phyloP scores from a whole-genome alignment of 2,113 vertebrate genomes.

The Tamias sibiricus region DNA sequence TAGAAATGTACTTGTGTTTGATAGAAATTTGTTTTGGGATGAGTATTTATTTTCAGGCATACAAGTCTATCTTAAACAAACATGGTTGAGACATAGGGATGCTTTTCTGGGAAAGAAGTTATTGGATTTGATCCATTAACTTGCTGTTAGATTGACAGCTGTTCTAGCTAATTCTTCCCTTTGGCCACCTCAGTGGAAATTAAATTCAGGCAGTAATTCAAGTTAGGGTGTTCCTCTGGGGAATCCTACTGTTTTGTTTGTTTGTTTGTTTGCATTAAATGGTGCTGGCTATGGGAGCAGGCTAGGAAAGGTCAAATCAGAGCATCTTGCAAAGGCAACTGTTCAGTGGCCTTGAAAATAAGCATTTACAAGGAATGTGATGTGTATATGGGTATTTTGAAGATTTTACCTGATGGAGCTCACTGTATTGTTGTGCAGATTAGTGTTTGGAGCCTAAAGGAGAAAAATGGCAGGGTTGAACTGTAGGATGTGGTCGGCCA shows the following conservation, averaged over 20 bases:
- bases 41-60: not conserved
- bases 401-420: not conserved
- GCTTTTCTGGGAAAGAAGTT: not conserved
- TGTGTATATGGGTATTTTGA: not conserved
- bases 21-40: not conserved
- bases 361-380: not conserved
- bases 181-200: not conserved
- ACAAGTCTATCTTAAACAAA: not conserved
- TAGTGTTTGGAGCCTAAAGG: not conserved
- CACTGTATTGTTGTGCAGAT: not conserved
- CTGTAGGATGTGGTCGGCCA: not conserved
- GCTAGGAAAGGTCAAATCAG: not conserved
- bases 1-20: not conserved
- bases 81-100: accelerated
- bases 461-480: not conserved
- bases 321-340: not conserved
- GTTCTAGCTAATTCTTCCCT: not conserved
- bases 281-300: not conserved
- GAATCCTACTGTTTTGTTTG: no score
- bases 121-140: not conserved
- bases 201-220: not conserved
- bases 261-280: no score
- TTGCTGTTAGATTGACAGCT: not conserved
- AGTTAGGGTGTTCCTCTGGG: accelerated
- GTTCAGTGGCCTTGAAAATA: not conserved